Evolutionary conservation across 2,113 vertebrate genomes (phyloP), one percentile per base, ranked within the genome.

Genomic region (Dicerorhinus sumatrensis): DNA sequence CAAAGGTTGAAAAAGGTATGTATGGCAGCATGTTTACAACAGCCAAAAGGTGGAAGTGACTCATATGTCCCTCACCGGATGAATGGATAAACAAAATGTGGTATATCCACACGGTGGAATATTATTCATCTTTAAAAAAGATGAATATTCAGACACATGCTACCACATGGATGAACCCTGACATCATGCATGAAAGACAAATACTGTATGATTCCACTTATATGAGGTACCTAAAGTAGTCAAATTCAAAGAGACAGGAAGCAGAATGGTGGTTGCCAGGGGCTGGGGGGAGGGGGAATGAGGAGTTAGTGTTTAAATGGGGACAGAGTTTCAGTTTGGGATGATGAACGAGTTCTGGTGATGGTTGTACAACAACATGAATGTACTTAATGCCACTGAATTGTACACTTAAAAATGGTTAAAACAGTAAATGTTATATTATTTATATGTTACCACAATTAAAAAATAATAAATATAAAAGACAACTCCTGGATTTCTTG

Each of bases 181-280:
- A 36, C 3, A 5, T n/a, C 29, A n/a, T 13, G n/a, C 42, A 42
- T 42, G 42, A 42, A 42, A 25, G 51, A 56, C 51, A 75, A 83
- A 69, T 18, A 17, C 6, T 75, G 6, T 4, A 27, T 10, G 56
- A 92, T 2, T 60, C 29, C 79, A 73, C 3, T n/a, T 54, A 39
- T 17, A 62, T 0, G 25, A 75, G 56, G 36, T 21, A 58, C 12
- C 33, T 9, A 6, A 8, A 75, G 27, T 0, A 33, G n/a, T 42
- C 42, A 51, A 11, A 73, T 20, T 96, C 48, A 48, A 0, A 51
- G 27, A 82, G 29, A 46, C 4, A 60, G 3, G 6, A 83, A 10
- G 29, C 9, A 23, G 12, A 6, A 25, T 9, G 11, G n/a, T 9
- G 27, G 72, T 0, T 42, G 13, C 12, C 31, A 0, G 0, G 56